A percentile compares a stretch with the other conserved stretches of the same genome.
Evolutionary conservation across 1,140 invertebrate genomes (phyloP).

Genomic region (Cotesia vestalis): DNA sequence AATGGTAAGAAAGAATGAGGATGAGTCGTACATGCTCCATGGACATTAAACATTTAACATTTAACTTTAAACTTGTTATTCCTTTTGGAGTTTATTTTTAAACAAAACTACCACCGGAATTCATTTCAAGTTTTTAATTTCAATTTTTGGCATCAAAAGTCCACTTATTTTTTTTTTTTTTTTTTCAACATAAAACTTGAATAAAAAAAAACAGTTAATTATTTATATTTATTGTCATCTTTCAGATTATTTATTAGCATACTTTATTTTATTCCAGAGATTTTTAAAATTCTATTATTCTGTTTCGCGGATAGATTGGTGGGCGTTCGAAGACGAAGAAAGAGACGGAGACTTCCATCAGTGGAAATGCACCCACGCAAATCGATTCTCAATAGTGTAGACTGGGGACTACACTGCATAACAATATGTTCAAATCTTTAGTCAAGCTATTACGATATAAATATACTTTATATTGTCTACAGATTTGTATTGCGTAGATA

Average conservation of each 20-base stretch:
- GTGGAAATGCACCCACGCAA: constrained; percentile 22
- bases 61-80: constrained; percentile 25
- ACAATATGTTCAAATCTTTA: not conserved
- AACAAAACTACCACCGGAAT: not conserved
- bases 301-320: constrained; percentile 11
- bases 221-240: no score
- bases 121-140: no score
- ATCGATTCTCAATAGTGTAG: constrained; percentile 26
- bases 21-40: constrained; percentile 25
- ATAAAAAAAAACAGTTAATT: no score
- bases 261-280: no score
- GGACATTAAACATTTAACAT: constrained; percentile 5
- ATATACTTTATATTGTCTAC: no score
- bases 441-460: no score
- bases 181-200: no score
- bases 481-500: constrained; percentile 17
- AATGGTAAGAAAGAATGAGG: constrained; percentile 38
- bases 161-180: no score
- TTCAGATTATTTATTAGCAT: no score
- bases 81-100: constrained; percentile 24
- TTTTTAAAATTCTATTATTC: not conserved
- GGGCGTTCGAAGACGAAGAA: not conserved
- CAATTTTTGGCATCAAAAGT: no score
- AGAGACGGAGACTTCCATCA: constrained; percentile 19
- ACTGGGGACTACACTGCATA: not conserved